Conservation (phyloP, 1,140 invertebrate genomes). For the Oedothorax gibbosus region DNA sequence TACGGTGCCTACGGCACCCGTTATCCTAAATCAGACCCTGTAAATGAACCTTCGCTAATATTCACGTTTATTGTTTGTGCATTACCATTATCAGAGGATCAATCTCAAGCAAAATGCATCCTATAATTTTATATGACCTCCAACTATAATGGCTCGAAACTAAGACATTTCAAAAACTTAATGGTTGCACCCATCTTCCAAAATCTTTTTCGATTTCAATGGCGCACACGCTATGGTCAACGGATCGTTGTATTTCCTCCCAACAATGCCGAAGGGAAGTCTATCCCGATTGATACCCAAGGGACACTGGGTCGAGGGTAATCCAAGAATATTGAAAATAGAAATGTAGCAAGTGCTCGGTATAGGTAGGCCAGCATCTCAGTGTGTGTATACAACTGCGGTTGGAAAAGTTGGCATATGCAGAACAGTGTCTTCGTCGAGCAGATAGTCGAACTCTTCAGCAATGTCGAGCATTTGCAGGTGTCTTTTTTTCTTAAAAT, state of each 20-base stretch:
- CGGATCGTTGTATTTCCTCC: slow-evolving; percentile 64
- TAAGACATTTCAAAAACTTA: background rate
- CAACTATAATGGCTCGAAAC: too few species aligned
- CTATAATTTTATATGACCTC: too few species aligned
- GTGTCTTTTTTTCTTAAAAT: too few species aligned
- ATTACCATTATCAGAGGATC: background rate
- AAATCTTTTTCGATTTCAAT: slow-evolving; percentile 65
- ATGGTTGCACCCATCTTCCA: slow-evolving; percentile 65
- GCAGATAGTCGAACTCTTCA: slow-evolving; percentile 72
- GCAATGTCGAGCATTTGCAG: too few species aligned
- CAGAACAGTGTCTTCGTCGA: slow-evolving; percentile 84
- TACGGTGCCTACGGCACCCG: too few species aligned
- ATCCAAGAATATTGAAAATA: slow-evolving; percentile 68
- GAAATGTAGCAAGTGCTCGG: slow-evolving; percentile 82
- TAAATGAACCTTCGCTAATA: too few species aligned
- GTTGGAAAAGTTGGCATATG: slow-evolving; percentile 75
- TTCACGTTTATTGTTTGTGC: too few species aligned
- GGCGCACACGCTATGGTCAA: slow-evolving; percentile 66
- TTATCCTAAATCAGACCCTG: too few species aligned
- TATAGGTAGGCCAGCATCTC: slow-evolving; percentile 80
- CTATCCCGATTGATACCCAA: slow-evolving; percentile 69
- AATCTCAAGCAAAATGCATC: background rate
- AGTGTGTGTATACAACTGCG: slow-evolving; percentile 86
- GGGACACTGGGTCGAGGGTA: slow-evolving; percentile 69
- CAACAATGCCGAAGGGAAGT: slow-evolving; percentile 69